Base-by-base conservation (phyloP, 2,113 vertebrate genomes). In the Ptilonorhynchus violaceus region DNA sequence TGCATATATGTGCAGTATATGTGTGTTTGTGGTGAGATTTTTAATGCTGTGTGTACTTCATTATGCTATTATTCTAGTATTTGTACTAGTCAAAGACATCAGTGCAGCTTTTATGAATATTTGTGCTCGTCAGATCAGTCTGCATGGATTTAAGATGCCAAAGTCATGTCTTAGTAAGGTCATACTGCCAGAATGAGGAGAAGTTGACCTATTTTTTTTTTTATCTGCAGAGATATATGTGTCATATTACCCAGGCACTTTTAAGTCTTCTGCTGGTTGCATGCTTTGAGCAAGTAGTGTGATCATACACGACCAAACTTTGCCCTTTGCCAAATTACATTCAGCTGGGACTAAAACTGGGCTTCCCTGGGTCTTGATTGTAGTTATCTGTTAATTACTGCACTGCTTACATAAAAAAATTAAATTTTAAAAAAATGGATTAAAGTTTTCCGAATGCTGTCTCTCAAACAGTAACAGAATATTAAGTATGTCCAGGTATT, bases 181-280 rank as follows among this genome's bases (percentile, higher is more conserved):
- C 97, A 93, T 94, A 74, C 89, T 95, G 66, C 82, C 70, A 96
- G 96, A 97, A 96, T 44, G 84, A 97, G 83, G 95, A 95, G 95
- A 97, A 96, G 91, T 90, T 92, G 96, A 95, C 97, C 98, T 98
- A 97, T 97, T 97, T 98, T 94, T 69, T 58, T 80, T 89, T 89
- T 60, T 25, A 94, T 95, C 97, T 98, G 97, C 97, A 97, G 95
- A 96, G 79, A 95, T 93, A 93, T 92, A 87, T 97, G 85, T 95
- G 96, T 97, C 89, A 72, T 96, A 77, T 94, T 96, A 77, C 64
- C 55, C 12, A 24, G 89, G 78, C 92, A 96, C 80, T 89, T 97
- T 22, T 2, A 60, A 83, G 76, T 95, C 42, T 91, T 96, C 69
- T 95, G 73, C 42, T 67, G 66, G 69, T 62, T 94, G 75, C 89